These are phyloP conservation scores for Orius insidiosus DNA, from an alignment of 1,140 invertebrate genomes.

Conservation along the genomic window DNA sequence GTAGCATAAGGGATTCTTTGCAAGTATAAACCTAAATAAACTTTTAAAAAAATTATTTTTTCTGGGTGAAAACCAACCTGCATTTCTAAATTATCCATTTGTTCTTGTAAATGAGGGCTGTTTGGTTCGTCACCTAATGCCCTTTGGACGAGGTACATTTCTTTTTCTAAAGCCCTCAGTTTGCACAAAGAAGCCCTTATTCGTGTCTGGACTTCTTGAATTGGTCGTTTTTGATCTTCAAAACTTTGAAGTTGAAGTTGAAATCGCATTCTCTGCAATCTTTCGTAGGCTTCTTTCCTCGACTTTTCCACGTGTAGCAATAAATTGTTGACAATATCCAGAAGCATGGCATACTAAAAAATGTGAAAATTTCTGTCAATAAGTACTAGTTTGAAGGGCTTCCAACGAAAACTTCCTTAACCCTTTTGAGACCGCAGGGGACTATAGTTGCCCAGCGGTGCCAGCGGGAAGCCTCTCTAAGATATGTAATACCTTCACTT, in stretches of 20 bases:
- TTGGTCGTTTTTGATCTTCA: conserved; percentile 79
- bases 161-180: conserved; percentile 68
- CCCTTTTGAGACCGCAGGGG: too few relatives aligned
- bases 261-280: conserved; percentile 80
- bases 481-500: too few relatives aligned
- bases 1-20: conserved; percentile 68
- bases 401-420: too few relatives aligned
- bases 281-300: conserved; percentile 75
- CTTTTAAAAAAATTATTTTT: neutral
- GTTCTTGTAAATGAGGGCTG: conserved; percentile 39
- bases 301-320: conserved; percentile 91
- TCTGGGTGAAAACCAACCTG: conserved; percentile 33
- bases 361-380: too few relatives aligned
- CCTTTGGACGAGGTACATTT: conserved; percentile 77
- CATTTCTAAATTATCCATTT: conserved; percentile 51
- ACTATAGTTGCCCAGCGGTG: too few relatives aligned
- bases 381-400: too few relatives aligned
- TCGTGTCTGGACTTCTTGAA: conserved; percentile 77
- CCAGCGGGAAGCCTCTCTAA: too few relatives aligned
- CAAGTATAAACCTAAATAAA: conserved; percentile 57
- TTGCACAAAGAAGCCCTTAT: conserved; percentile 63
- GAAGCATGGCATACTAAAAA: conserved; percentile 76
- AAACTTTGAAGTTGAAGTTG: conserved; percentile 76
- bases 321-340: conserved; percentile 95
- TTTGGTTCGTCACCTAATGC: conserved; percentile 34